A percentile compares a stretch with the other conserved stretches of the same genome.
These are phyloP conservation scores for Circaetus cinerascens DNA, from an alignment of 2,113 vertebrate genomes.

Conservation along the genomic window DNA sequence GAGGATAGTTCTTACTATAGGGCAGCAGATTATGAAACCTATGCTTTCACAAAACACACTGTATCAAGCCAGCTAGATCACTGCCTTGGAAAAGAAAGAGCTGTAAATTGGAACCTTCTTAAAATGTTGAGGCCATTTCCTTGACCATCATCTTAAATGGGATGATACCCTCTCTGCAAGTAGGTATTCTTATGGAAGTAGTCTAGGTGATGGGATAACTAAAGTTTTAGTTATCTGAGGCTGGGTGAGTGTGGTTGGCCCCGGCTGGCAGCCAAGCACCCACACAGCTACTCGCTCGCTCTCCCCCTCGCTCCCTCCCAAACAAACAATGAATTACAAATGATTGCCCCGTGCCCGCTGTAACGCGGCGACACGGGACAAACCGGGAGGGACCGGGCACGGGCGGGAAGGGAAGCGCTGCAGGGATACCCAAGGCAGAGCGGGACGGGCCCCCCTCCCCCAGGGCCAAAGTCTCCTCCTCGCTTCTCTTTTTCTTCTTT, in stretches of 20 bases:
- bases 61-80: background rate
- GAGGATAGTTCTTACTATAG: background rate
- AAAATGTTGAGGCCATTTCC: background rate
- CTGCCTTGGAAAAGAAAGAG: background rate
- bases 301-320: background rate
- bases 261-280: background rate
- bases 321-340: constrained; percentile 16
- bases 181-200: background rate
- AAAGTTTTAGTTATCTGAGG: background rate
- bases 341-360: background rate
- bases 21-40: background rate
- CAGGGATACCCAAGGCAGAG: too few relatives aligned
- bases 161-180: background rate
- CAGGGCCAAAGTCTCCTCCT: too few relatives aligned
- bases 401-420: too few relatives aligned
- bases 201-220: background rate
- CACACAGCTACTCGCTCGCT: background rate
- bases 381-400: background rate
- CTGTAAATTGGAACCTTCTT: background rate
- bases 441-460: too few relatives aligned
- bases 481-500: too few relatives aligned
- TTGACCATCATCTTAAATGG: background rate
- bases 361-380: background rate
- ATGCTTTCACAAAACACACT: background rate
- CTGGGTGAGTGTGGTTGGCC: background rate